A percentile compares a stretch with the other conserved stretches of the same genome.
Conservation (phyloP, 2,113 vertebrate genomes). For the Austrofundulus limnaeus region DNA sequence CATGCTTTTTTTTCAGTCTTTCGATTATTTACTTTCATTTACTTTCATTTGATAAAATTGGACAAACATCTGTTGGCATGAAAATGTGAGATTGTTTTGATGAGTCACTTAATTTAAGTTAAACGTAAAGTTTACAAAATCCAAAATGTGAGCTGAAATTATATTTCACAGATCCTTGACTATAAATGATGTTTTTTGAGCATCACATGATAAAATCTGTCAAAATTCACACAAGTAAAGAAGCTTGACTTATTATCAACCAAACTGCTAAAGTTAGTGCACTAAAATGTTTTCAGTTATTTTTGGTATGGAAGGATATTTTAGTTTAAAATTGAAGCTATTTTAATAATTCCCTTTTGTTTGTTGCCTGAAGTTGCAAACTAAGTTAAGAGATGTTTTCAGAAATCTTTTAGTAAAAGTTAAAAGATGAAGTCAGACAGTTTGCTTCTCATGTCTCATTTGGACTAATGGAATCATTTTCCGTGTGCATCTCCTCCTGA, state of each 20-base stretch:
- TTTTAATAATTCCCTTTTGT: constrained; percentile 27
- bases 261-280: constrained; percentile 48
- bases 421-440: constrained; percentile 8
- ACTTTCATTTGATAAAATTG: constrained; percentile 21
- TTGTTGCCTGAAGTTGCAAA: constrained; percentile 36
- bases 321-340: constrained; percentile 47
- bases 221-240: constrained; percentile 35
- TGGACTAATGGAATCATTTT: constrained; percentile 40
- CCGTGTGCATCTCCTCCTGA: constrained; percentile 46
- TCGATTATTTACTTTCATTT: neutral
- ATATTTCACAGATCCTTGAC: constrained; percentile 5
- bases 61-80: constrained; percentile 1
- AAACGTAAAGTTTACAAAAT: constrained; percentile 16
- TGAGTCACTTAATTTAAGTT: constrained; percentile 43
- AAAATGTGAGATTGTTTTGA: constrained; percentile 25
- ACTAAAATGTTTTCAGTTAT: constrained; percentile 44
- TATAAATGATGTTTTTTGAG: neutral
- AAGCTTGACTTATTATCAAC: constrained; percentile 63
- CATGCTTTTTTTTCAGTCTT: neutral
- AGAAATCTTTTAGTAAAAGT: constrained; percentile 11
- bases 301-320: constrained; percentile 46
- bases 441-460: constrained; percentile 7
- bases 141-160: constrained; percentile 5
- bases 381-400: constrained; percentile 9
- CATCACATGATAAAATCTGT: neutral